Evolutionary conservation across 2,797 vertebrate species (phyloP).

Genomic region (Anisognathus igniventris): DNA sequence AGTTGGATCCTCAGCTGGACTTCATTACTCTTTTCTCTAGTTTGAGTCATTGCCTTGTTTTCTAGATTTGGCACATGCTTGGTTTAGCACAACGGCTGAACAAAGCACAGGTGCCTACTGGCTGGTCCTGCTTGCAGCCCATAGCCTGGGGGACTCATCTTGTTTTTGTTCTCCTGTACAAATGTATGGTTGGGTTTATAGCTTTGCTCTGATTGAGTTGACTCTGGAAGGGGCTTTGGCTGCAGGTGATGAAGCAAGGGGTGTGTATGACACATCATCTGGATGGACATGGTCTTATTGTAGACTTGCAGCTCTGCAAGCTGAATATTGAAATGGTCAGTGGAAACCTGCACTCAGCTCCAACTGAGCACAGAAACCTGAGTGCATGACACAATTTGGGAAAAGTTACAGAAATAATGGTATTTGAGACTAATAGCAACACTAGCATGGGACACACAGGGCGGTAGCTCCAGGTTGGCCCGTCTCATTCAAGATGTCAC

Average conservation of each 20-base stretch:
- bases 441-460: fast-evolving
- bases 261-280: fast-evolving
- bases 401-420: not conserved
- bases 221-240: not conserved
- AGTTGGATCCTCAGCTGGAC: not conserved
- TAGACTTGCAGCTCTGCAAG: not conserved
- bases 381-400: not conserved
- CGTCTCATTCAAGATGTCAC: not conserved
- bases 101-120: not conserved
- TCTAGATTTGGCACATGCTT: not conserved
- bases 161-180: not conserved
- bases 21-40: not conserved
- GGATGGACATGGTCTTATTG: not conserved
- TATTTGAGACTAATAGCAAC: not conserved
- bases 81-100: not conserved
- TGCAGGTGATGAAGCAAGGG: not conserved
- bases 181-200: not conserved
- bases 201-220: not conserved
- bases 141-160: not conserved
- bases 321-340: not conserved
- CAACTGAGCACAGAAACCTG: not conserved
- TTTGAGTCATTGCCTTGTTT: not conserved
- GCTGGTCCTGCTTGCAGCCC: not conserved
- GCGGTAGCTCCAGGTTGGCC: not conserved
- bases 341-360: not conserved